Evolutionary conservation across 2,888 invertebrate species (phyloP), one percentile per base, ranked within the genome.

Genomic region (Drosophila longiperda): DNA sequence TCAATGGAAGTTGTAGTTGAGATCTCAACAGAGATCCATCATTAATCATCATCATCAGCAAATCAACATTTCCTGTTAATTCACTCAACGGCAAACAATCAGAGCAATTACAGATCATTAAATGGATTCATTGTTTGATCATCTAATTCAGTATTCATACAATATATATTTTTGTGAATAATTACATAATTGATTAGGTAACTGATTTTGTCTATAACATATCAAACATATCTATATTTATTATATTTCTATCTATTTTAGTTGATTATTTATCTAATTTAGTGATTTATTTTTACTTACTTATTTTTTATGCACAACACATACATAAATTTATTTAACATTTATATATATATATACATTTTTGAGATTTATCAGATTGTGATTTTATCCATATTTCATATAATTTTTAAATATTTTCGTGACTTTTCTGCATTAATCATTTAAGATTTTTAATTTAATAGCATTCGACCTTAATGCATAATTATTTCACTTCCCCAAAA

Each of bases 61-160:
- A 59, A 48, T 33, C 26, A 36, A 26, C 32, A n/a, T 65, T 73
- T 76, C 67, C 74, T 78, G 74, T 49, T 50, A 2, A 34, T 42
- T 48, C 29, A 45, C 1, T 20, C 34, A 9, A 20, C 9, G 26
- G 38, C 40, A 50, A 20, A 49, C 36, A 64, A 64, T n/a, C 4
- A 33, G 38, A 26, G 6, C 49, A 50, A 49, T 64, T 59, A 11
- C 9, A 34, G 5, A 29, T 17, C 23, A 12, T 17, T 12, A 12
- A 26, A 38, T 6, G 23, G 26, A 2, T 17, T 36, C 9, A 17
- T 54, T 3, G 34, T 15, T 36, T 5, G 6, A 23, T 8, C 15
- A 23, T 23, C 45, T 23, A 8, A 15, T 23, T 23, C 1, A 2
- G 20, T 29, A 29, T 1, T 45, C 23, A 15, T 15, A 23, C 45